Base-by-base conservation (phyloP, 2,888 invertebrate species). In the Magallana nippona region DNA sequence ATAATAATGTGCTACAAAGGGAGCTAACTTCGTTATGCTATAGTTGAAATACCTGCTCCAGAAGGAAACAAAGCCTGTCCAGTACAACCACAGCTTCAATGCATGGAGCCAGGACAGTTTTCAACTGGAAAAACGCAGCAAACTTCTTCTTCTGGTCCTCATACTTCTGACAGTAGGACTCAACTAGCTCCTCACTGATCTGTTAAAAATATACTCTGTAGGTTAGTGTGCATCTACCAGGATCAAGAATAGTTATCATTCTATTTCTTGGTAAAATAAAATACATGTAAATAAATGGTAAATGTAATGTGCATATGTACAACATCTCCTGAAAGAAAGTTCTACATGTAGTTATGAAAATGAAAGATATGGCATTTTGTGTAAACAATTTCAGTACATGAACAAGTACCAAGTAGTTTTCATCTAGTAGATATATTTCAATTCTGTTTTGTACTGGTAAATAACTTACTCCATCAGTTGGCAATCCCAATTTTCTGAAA, bases 81-180 rank as follows among this genome's bases (percentile, higher is more conserved):
- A 98, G 95, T 85, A 98, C 95, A 90, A 98, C 96, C 2, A 97
- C 95, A 89, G 96, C 95, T 94, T 98, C 98, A 22, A 98, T 95
- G 27, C 97, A 96, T 22, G 97, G 97, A 0, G 98, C 97, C 88
- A 97, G 95, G 86, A 96, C 95, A 91, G 97, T 95, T 86, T 97
- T 95, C 77, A 98, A 92, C 89, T 97, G 95, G 95, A 97, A 97
- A 94, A 97, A 98, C 0, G 91, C 91, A 1, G 90, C 87, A 82
- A 93, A 87, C 55, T 90, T 90, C 13, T 80, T 83, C 63, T 86
- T 83, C 1, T 86, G 84, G 32, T 87, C 86, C 19, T 77, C 58
- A 82, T 89, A 90, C 77, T 82, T 85, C 10, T 85, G 44, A 17
- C 88, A 78, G 78, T 90, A 90, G 1, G 63, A 62, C 5, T 85